These are phyloP conservation scores for Marronus borbonicus DNA, from an alignment of 2,888 invertebrate species.

Conservation along the genomic window DNA sequence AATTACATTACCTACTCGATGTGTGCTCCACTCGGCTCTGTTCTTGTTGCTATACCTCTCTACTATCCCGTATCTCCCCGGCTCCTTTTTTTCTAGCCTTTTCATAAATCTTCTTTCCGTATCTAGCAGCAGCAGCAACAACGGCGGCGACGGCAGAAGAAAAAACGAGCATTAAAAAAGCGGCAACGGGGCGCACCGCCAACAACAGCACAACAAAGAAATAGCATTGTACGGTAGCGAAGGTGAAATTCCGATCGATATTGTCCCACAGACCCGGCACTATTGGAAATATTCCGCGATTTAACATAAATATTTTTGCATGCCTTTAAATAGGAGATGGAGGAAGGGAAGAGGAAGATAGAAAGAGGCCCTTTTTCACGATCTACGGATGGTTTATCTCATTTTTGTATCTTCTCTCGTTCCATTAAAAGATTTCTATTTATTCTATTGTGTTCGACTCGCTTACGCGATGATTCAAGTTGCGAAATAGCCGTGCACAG, in stretches of 20 bases:
- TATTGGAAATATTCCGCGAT: constrained; percentile 45
- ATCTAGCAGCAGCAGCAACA: constrained; percentile 1
- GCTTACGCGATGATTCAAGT: too few relatives aligned
- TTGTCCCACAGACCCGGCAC: constrained; percentile 16
- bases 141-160: neutral
- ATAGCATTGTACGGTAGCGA: constrained; percentile 41
- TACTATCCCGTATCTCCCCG: neutral
- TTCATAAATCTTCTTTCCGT: constrained; percentile 35
- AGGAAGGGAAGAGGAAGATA: neutral
- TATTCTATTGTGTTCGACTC: too few relatives aligned
- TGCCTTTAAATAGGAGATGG: neutral
- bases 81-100: constrained; percentile 50
- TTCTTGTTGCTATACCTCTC: neutral
- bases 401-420: neutral
- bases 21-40: neutral
- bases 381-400: neutral
- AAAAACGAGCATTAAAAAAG: constrained; percentile 31
- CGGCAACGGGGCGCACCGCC: constrained; percentile 5
- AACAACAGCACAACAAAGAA: constrained; percentile 30
- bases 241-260: constrained; percentile 50
- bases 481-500: too few relatives aligned
- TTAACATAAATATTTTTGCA: constrained; percentile 40
- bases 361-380: neutral
- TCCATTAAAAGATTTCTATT: neutral
- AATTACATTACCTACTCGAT: constrained; percentile 55